Evolutionary conservation across 2,888 invertebrate genomes (phyloP).

Genomic region (Mimumesa dahlbomi): DNA sequence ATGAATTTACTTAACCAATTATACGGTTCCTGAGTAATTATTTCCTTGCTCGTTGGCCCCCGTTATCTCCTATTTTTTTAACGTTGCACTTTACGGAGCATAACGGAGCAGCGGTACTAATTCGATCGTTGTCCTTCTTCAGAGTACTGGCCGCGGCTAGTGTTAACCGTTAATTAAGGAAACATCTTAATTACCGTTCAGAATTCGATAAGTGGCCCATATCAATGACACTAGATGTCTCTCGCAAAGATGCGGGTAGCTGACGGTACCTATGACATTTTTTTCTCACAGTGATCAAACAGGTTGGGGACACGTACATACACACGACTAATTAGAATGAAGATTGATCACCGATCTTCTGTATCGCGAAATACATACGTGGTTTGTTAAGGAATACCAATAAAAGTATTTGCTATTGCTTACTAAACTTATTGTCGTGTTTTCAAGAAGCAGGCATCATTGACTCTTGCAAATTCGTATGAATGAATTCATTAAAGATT

Average conservation of each 20-base stretch:
- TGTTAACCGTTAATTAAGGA: conserved; percentile 66
- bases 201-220: conserved; percentile 65
- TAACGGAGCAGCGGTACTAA: conserved; percentile 65
- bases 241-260: conserved; percentile 32
- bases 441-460: no score
- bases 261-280: conserved; percentile 4
- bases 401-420: no score
- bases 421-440: no score
- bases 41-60: conserved; percentile 25
- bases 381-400: no score
- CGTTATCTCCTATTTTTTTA: conserved; percentile 37
- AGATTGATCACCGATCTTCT: not conserved
- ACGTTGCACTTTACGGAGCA: conserved; percentile 61
- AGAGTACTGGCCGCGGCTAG: conserved; percentile 29
- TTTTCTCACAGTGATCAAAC: conserved; percentile 15
- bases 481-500: not conserved
- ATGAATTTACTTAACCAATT: conserved; percentile 15
- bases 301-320: not conserved
- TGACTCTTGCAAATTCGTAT: no score
- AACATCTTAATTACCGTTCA: conserved; percentile 70
- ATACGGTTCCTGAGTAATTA: conserved; percentile 34
- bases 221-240: conserved; percentile 19
- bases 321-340: not conserved
- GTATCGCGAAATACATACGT: no score
- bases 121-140: conserved; percentile 60